phyloP scores from a whole-genome alignment of 2,113 vertebrate species.

The Camelus bactrianus region DNA sequence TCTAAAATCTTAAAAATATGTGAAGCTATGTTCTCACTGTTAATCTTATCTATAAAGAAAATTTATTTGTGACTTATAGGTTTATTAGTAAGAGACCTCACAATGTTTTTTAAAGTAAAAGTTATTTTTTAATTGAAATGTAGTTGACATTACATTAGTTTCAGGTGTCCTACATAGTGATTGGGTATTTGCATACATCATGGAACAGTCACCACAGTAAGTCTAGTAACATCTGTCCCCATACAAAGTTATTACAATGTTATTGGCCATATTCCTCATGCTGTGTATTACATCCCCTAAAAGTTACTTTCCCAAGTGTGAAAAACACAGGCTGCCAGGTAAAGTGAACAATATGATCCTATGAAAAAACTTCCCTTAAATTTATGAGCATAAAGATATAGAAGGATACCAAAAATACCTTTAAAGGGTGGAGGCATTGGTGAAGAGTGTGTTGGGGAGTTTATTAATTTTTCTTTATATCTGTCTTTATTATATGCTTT shows the following conservation, averaged over 20 bases:
- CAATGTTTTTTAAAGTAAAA: background rate
- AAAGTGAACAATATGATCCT: background rate
- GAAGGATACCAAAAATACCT: background rate
- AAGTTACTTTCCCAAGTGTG: background rate
- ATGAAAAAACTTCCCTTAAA: background rate
- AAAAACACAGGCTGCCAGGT: background rate
- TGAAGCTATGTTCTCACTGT: background rate
- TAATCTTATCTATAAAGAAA: constrained; percentile 19
- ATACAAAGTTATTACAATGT: background rate
- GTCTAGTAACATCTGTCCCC: background rate
- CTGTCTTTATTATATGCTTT: background rate
- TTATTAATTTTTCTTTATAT: background rate
- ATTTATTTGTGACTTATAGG: background rate
- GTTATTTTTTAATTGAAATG: background rate
- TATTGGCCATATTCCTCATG: background rate
- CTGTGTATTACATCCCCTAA: background rate
- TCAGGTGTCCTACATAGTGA: background rate
- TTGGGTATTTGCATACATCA: background rate
- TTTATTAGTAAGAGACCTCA: background rate
- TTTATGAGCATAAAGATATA: background rate
- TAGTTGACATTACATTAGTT: background rate
- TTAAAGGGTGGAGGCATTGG: background rate
- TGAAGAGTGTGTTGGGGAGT: background rate
- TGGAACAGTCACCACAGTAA: background rate
- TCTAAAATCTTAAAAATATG: background rate